Percentiles rank a stretch among this genome's conserved stretches.
Conservation (phyloP, 35 echinoderm and acorn worm genomes). For the Amphiura filiformis region DNA sequence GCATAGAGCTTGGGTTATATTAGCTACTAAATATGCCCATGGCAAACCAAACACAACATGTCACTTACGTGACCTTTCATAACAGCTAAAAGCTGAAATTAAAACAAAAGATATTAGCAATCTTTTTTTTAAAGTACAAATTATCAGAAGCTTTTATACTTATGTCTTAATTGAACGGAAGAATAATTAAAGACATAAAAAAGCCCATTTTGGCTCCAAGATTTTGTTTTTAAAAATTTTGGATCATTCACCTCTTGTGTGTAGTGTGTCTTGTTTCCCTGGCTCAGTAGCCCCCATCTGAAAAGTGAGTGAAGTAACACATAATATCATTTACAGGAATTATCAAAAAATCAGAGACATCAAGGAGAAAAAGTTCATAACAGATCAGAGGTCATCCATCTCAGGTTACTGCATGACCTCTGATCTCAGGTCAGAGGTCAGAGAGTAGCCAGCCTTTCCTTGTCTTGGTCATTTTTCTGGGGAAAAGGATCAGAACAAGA, state of each 20-base stretch:
- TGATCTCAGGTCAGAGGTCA: background rate
- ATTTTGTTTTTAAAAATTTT: background rate
- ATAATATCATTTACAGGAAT: background rate
- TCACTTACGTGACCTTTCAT: too few relatives aligned
- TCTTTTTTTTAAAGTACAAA: too few relatives aligned
- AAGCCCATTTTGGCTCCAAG: slow-evolving; percentile 3
- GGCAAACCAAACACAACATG: too few relatives aligned
- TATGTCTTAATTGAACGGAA: too few relatives aligned
- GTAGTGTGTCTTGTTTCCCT: background rate
- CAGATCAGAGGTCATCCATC: too few relatives aligned
- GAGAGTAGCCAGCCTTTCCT: background rate
- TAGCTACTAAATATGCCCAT: too few relatives aligned
- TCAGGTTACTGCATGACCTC: too few relatives aligned
- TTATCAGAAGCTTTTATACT: too few relatives aligned
- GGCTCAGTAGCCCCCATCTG: background rate
- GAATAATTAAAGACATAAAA: background rate
- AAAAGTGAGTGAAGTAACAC: background rate
- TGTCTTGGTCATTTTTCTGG: background rate
- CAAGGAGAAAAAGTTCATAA: too few relatives aligned
- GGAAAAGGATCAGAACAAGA: background rate
- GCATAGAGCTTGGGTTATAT: too few relatives aligned
- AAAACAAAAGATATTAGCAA: too few relatives aligned
- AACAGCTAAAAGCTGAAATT: too few relatives aligned
- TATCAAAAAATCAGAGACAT: background rate
- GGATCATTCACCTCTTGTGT: background rate